Percentiles rank a stretch among this genome's conserved stretches.
Evolutionary conservation across 23 tunicate species (phyloP).

Genomic region (Trididemnum miniatum): DNA sequence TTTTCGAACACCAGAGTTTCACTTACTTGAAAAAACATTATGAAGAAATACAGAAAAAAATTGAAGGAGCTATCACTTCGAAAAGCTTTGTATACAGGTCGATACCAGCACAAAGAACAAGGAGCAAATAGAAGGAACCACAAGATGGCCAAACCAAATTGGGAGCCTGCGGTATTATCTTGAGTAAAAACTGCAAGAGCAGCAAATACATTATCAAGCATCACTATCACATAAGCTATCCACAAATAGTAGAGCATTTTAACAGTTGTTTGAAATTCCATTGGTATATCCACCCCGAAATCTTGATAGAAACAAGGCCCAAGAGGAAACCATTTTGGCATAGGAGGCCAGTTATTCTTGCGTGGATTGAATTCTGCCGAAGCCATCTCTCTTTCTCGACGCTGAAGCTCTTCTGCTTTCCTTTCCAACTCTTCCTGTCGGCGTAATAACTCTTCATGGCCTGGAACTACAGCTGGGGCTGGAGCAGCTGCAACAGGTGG

Average conservation of each 20-base stretch:
- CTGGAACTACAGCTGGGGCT: constrained; percentile 49
- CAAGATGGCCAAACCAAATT: constrained; percentile 85
- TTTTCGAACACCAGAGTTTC: too few relatives aligned
- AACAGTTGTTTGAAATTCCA: constrained; percentile 77
- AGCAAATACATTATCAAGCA: constrained; percentile 68
- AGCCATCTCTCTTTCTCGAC: constrained; percentile 78
- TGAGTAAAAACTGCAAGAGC: constrained; percentile 40
- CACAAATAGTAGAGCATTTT: constrained; percentile 88
- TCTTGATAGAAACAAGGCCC: constrained; percentile 98
- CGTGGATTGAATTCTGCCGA: constrained; percentile 54
- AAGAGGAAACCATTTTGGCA: constrained; percentile 90
- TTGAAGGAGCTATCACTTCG: constrained; percentile 97
- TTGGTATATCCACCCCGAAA: constrained; percentile 88
- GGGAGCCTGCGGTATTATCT: constrained; percentile 34
- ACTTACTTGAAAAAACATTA: constrained; percentile 96
- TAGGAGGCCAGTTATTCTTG: constrained; percentile 96
- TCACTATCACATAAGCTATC: constrained; percentile 69
- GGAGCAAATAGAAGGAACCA: constrained; percentile 85
- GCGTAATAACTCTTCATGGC: constrained; percentile 88
- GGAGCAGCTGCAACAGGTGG: constrained; percentile 47
- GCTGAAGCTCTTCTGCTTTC: constrained; percentile 92
- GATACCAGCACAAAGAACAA: constrained; percentile 98
- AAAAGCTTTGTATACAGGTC: constrained; percentile 94
- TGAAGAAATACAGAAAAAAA: constrained; percentile 93
- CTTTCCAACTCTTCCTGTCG: constrained; percentile 94